phyloP scores from a whole-genome alignment of 2,888 invertebrate genomes.

The Odontomyia ornata region DNA sequence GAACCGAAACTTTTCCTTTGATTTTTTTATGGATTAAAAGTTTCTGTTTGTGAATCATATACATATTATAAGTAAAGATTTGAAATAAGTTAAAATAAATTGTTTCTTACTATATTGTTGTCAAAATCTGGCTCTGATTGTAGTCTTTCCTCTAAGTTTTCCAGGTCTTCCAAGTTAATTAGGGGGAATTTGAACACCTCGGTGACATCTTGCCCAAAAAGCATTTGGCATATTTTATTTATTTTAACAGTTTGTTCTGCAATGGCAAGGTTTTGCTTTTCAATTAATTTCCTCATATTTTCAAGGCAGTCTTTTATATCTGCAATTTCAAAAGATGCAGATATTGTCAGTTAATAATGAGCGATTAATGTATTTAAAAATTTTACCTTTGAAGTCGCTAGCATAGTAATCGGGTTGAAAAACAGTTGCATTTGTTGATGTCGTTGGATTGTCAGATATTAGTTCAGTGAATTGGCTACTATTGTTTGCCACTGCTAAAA shows the following conservation, averaged over 20 bases:
- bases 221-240: neutral
- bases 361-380: neutral
- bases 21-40: neutral
- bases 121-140: conserved; percentile 6
- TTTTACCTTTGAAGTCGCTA: neutral
- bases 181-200: conserved; percentile 1
- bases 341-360: neutral
- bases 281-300: neutral
- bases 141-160: neutral
- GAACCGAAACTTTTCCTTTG: neutral
- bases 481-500: too few species aligned
- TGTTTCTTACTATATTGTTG: conserved; percentile 3
- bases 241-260: conserved; percentile 16
- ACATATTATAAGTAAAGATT: neutral
- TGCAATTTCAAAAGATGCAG: neutral
- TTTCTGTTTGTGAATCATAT: neutral
- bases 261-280: neutral
- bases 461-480: too few species aligned
- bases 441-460: too few species aligned
- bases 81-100: conserved; percentile 1
- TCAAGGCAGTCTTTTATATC: neutral
- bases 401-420: neutral
- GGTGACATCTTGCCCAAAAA: neutral
- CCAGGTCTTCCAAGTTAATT: neutral
- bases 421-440: neutral